Evolutionary conservation across 30 jellyfish, hydroid and myxozoan genomes (phyloP).

Genomic region (Clytia hemisphaerica): DNA sequence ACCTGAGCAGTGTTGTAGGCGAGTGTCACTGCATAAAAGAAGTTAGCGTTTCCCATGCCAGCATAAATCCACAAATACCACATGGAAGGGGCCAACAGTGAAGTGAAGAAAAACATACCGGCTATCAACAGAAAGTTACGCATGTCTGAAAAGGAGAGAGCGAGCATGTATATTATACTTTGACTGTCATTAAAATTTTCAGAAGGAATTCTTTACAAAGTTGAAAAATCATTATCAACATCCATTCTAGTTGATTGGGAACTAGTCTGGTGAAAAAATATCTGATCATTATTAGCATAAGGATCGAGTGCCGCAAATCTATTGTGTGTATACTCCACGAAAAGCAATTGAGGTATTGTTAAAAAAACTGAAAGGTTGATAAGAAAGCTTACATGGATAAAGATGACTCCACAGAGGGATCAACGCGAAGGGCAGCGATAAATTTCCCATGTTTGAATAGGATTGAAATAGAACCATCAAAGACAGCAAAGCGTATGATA

Average conservation of each 20-base stretch:
- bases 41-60: conserved; percentile 94
- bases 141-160: conserved; percentile 45
- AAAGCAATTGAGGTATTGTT: too few relatives aligned
- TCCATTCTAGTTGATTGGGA: too few relatives aligned
- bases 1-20: conserved; percentile 87
- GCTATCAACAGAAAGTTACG: conserved; percentile 54
- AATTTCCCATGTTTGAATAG: conserved; percentile 73
- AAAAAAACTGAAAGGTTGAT: too few relatives aligned
- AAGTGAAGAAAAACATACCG: conserved; percentile 53
- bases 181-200: too few relatives aligned
- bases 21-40: conserved; percentile 87
- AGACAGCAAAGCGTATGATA: conserved; percentile 55
- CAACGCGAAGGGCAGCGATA: conserved; percentile 64
- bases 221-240: too few relatives aligned
- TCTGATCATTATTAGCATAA: too few relatives aligned
- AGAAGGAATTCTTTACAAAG: too few relatives aligned
- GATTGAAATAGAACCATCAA: conserved; percentile 66
- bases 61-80: conserved; percentile 88
- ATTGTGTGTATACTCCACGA: too few relatives aligned
- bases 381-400: conserved; percentile 52
- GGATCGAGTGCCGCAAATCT: too few relatives aligned
- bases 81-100: conserved; percentile 75
- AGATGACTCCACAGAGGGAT: conserved; percentile 76
- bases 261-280: too few relatives aligned
- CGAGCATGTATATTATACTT: background rate